These are phyloP conservation scores for Tuberolachnus salignus DNA, from an alignment of 2,888 invertebrate genomes.

Conservation along the genomic window DNA sequence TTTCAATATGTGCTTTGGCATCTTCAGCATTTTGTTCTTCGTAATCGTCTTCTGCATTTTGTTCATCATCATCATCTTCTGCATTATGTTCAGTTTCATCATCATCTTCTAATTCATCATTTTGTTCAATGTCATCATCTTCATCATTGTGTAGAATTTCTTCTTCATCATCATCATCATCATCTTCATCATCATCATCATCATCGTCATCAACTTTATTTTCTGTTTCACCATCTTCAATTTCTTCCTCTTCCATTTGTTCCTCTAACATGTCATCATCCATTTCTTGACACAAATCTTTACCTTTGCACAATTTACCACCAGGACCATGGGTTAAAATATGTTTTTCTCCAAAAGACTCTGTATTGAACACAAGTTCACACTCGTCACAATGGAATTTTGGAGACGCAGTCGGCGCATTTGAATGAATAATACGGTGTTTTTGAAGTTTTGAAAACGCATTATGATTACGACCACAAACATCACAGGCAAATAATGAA, in stretches of 20 bases:
- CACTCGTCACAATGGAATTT: conserved; percentile 59
- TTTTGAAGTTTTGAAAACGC: conserved; percentile 67
- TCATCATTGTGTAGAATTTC: conserved; percentile 29
- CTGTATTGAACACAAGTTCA: conserved; percentile 53
- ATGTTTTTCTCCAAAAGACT: conserved; percentile 55
- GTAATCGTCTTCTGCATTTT: conserved; percentile 50
- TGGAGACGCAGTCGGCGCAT: conserved; percentile 57
- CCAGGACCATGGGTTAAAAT: conserved; percentile 48
- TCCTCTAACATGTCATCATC: conserved; percentile 54
- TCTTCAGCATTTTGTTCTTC: conserved; percentile 52
- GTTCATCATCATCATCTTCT: conserved; percentile 39
- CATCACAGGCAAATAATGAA: conserved; percentile 68
- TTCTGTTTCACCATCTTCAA: conserved; percentile 57
- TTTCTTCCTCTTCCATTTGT: conserved; percentile 54
- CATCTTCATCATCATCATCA: conserved; percentile 50
- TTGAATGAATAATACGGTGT: conserved; percentile 67
- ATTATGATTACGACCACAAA: conserved; percentile 67
- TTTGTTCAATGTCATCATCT: conserved; percentile 18
- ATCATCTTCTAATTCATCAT: conserved; percentile 10
- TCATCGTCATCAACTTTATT: conserved; percentile 58
- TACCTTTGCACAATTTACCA: conserved; percentile 39
- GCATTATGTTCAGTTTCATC: conserved; percentile 48
- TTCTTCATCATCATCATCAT: conserved; percentile 54
- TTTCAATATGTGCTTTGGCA: conserved; percentile 52
- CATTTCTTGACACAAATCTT: conserved; percentile 58